Evolutionary conservation across 2,888 invertebrate species (phyloP), one percentile per base, ranked within the genome.

Genomic region (Melangyna quadrimaculata): DNA sequence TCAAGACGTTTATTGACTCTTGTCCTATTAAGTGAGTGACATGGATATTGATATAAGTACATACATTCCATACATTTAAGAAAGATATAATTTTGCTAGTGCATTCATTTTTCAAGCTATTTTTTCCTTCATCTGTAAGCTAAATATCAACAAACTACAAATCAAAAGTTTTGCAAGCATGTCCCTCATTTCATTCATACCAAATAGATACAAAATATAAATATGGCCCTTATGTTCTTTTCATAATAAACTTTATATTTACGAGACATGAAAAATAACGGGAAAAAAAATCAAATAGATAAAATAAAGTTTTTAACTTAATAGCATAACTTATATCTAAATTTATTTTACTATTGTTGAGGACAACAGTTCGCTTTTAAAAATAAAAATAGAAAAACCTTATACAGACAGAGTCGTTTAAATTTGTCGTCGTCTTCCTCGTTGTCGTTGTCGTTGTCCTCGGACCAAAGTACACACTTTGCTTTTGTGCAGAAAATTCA

Each of bases 261-360:
- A 12, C 40, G 2, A 40, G 40, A 14, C 2, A 7, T 32, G 2
- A 0, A 9, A 32, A 32, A 32, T 9, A 9, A n/a, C n/a, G n/a
- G n/a, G n/a, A n/a, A 32, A 32, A 9, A 29, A 37, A 0, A n/a
- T n/a, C n/a, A n/a, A n/a, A n/a, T n/a, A n/a, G n/a, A n/a, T n/a
- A 57, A 63, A 63, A 59, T 69, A 45, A 71, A 71, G 17, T 72
- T 65, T 27, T 72, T 19, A 72, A 65, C 65, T 57, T 48, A 79
- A 59, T 59, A 51, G 19, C 51, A 67, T 51, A 32, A 57, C 67
- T 73, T 70, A 37, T 74, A 69, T 45, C 43, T 69, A 35, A n/a
- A 70, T 48, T 48, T 51, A 32, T 79, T 67, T 72, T 10, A 24
- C 37, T 37, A 14, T 37, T 59, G 35, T 59, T 22, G n/a, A 45